Base-by-base conservation (phyloP, 1,140 invertebrate genomes). In the Lepidurus apus region DNA sequence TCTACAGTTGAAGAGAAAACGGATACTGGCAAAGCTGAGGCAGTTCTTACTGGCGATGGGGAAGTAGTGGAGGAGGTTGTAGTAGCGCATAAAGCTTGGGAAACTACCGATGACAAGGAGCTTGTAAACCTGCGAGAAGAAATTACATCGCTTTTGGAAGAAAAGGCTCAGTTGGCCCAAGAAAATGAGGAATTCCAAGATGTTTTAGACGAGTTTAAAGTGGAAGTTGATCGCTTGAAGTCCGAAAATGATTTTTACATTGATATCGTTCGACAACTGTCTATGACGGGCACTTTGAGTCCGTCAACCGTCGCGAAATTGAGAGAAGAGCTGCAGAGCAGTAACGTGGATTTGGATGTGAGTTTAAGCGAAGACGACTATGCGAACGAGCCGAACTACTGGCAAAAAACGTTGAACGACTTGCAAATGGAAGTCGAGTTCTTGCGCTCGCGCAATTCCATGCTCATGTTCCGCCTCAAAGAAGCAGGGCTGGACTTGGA, bases 321-420 rank as follows among this genome's bases (percentile, higher is more conserved):
- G 8, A 81, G 82, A 45, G 74, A 74, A 6, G 82, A 83, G 74
- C 80, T 82, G 7, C 53, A 81, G 81, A 74, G 47, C 42, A 75
- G 43, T 75, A 76, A 74, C 53, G 76, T 78, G 7, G 79, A 80
- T 2, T 26, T 78, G 13, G 77, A 74, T 47, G 76, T 78, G 7
- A 80, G 81, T 7, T 26, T 78, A 17, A 44, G 81, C 42, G 82
- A 82, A 74, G 78, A 82, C 42, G 82, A 82, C 43, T 81, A 82
- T 79, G 73, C 80, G 9, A 80, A 79, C 9, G 73, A 81, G 21
- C 78, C 78, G 4, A 45, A 77, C 10, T 76, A 80, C 34, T 74
- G 81, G 75, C 78, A 81, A 26, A 76, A 80, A n/a, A 42, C 79
- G 9, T 76, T 77, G 43, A 79, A 75, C 21, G 76, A 79, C 1